Percentiles rank a stretch among this genome's conserved stretches.
Evolutionary conservation across 2,797 vertebrate species (phyloP).

Genomic region (Euphonia xanthogaster): DNA sequence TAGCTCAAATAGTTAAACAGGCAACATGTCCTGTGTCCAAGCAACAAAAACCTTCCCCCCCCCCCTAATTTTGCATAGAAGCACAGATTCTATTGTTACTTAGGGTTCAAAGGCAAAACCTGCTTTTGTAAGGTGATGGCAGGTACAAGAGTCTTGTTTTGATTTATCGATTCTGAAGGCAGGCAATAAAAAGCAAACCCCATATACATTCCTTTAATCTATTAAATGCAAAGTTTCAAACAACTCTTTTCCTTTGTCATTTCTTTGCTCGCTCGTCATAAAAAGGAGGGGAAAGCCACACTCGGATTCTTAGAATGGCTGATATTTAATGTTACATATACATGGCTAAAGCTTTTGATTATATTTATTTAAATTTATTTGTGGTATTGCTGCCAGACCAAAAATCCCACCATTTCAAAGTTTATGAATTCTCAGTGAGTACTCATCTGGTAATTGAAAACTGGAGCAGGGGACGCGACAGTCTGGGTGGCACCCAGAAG

Average conservation of each 20-base stretch:
- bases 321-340: constrained; percentile 76
- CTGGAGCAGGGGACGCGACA: constrained; percentile 64
- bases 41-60: background rate
- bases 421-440: constrained; percentile 77
- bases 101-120: background rate
- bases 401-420: constrained; percentile 73
- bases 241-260: constrained; percentile 48
- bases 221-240: background rate
- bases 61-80: background rate
- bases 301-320: constrained; percentile 69
- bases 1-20: background rate
- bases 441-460: constrained; percentile 76
- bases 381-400: constrained; percentile 71
- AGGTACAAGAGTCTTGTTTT: background rate
- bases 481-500: constrained; percentile 77
- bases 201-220: background rate
- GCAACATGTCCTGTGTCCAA: background rate
- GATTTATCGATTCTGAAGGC: background rate
- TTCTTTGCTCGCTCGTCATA: constrained; percentile 35
- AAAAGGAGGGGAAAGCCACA: constrained; percentile 42
- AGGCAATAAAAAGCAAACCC: background rate
- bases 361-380: constrained; percentile 79
- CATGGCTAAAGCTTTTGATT: constrained; percentile 76
- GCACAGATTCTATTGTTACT: background rate
- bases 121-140: background rate